phyloP scores from a whole-genome alignment of 2,113 vertebrate species.

The Mesitornis unicolor region DNA sequence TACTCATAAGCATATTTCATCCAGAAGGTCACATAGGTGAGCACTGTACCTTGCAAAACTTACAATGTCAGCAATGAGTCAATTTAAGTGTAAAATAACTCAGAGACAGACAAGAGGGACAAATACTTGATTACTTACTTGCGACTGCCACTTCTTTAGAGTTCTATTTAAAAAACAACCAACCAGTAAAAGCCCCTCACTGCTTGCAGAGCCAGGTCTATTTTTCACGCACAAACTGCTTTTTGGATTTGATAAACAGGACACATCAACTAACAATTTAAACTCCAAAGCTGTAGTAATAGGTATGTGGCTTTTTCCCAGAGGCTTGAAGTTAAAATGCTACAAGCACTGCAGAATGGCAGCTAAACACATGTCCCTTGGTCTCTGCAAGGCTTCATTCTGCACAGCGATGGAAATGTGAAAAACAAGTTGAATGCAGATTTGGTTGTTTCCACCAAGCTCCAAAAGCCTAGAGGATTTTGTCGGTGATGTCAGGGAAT shows the following conservation, averaged over 20 bases:
- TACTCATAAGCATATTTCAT: not conserved
- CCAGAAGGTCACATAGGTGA: not conserved
- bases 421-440: conserved; percentile 15
- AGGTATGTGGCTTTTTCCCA: conserved; percentile 26
- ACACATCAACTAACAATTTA: conserved; percentile 35
- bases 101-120: not conserved
- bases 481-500: conserved; percentile 6
- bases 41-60: not conserved
- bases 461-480: conserved; percentile 14
- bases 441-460: not conserved
- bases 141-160: not conserved
- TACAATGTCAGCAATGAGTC: not conserved
- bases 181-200: not conserved
- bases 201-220: not conserved
- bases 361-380: not conserved
- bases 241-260: conserved; percentile 40
- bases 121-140: conserved; percentile 10
- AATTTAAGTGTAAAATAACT: conserved; percentile 26
- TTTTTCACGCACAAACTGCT: conserved; percentile 36
- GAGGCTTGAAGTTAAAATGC: conserved; percentile 15
- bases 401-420: not conserved
- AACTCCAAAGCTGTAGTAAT: conserved; percentile 35
- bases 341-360: not conserved
- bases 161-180: conserved; percentile 22
- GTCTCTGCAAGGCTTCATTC: not conserved